These are phyloP conservation scores for Hermetia illucens DNA, from an alignment of 1,140 invertebrate genomes.

Conservation along the genomic window DNA sequence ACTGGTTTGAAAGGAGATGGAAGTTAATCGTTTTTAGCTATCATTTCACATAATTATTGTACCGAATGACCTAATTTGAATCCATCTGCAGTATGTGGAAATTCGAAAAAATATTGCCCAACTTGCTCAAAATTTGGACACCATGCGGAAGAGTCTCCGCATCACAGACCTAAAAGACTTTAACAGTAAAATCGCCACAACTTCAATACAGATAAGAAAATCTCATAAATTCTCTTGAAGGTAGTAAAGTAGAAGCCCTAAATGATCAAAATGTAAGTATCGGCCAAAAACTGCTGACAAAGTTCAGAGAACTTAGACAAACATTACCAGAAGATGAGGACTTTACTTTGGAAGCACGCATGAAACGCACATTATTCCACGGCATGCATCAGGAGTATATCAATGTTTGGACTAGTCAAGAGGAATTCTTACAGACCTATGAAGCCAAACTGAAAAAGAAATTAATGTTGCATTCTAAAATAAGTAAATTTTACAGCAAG, in stretches of 20 bases:
- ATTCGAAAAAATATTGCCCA: constrained; percentile 20
- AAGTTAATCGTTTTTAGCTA: too few relatives aligned
- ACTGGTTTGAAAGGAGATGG: too few relatives aligned
- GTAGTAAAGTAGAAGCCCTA: constrained; percentile 25
- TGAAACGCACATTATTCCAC: constrained; percentile 26
- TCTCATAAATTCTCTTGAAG: constrained; percentile 12
- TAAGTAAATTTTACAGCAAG: constrained; percentile 16
- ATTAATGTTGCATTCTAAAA: constrained; percentile 23
- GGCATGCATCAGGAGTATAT: constrained; percentile 25
- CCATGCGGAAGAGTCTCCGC: constrained; percentile 25
- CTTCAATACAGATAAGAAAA: background rate
- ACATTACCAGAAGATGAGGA: constrained; percentile 25
- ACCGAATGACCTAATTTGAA: too few relatives aligned
- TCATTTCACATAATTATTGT: too few relatives aligned
- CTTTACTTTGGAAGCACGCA: constrained; percentile 23
- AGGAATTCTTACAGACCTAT: constrained; percentile 22
- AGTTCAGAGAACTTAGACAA: constrained; percentile 22
- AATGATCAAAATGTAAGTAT: constrained; percentile 21
- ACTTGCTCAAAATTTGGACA: constrained; percentile 21
- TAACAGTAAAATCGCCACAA: constrained; percentile 13
- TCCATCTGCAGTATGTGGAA: constrained; percentile 23
- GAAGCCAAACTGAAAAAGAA: constrained; percentile 24
- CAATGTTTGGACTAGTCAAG: constrained; percentile 26
- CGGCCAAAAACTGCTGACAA: constrained; percentile 20
- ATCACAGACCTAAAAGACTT: constrained; percentile 23